Evolutionary conservation across 2,113 vertebrate genomes (phyloP), one percentile per base, ranked within the genome.

Genomic region (Stigmatopora nigra): DNA sequence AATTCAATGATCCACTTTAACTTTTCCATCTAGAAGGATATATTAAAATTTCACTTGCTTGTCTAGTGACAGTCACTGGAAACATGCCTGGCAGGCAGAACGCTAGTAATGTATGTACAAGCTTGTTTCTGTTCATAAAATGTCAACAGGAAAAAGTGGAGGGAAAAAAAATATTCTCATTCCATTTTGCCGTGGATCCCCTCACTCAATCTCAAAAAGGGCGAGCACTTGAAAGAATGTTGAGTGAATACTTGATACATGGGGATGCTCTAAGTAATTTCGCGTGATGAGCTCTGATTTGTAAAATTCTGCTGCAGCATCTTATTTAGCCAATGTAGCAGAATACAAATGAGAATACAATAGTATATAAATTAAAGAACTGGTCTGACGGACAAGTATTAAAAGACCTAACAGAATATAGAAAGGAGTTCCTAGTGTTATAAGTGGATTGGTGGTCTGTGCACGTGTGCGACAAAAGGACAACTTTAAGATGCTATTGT

Each of bases 31-130:
- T 65, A 51, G 47, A 73, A 74, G 58, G 61, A 66, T 66, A 72
- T 78, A 69, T 72, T 75, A 52, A 31, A 70, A 52, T 61, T 41
- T 59, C 73, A 72, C 9, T 48, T 65, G 59, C 38, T 60, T 67
- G 61, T 69, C 75, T 64, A 53, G 55, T 72, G 76, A 79, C 76
- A 81, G 77, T 71, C 74, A 63, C 55, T 77, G 67, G 64, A 78
- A 60, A 41, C n/a, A 44, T 14, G 12, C 38, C 58, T 68, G 64
- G 61, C 68, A 65, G 61, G 69, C 47, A 14, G 63, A 60, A 57
- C 65, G 52, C 59, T 15, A 41, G 38, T 41, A 19, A 63, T 63
- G 69, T 44, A 64, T 57, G 51, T 22, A 67, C 53, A 64, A 65
- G 67, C 60, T 70, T 70, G 55, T 68, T 78, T 80, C 61, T 66